phyloP scores from a whole-genome alignment of 2,888 invertebrate genomes.

The Nebria brevicollis region DNA sequence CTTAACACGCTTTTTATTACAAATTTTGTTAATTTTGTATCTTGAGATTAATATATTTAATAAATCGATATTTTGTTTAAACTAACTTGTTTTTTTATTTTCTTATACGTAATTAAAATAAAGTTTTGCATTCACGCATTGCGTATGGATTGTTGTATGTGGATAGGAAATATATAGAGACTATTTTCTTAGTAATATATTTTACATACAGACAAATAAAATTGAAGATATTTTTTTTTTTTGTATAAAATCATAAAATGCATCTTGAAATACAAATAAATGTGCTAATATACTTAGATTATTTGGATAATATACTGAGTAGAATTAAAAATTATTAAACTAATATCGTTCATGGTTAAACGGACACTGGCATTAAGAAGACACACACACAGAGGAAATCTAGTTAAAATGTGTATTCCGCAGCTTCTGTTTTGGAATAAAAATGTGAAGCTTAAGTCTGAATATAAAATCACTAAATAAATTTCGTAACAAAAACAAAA shows the following conservation, averaged over 20 bases:
- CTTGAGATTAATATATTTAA: not conserved
- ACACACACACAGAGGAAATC: too few species aligned
- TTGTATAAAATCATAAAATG: constrained; percentile 48
- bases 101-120: too few species aligned
- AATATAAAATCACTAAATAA: too few species aligned
- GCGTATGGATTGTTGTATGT: not conserved
- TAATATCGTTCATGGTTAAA: constrained; percentile 35
- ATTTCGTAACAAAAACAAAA: not conserved
- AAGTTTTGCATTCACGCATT: too few species aligned
- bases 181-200: constrained; percentile 45
- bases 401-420: not conserved
- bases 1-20: not conserved
- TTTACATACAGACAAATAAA: constrained; percentile 46
- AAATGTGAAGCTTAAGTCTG: too few species aligned
- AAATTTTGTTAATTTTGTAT: not conserved
- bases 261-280: constrained; percentile 37
- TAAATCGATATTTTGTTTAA: not conserved
- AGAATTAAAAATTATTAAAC: constrained; percentile 41
- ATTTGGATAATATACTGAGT: constrained; percentile 7
- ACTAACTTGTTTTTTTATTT: not conserved
- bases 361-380: too few species aligned
- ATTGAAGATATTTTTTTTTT: constrained; percentile 38
- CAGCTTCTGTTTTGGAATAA: too few species aligned
- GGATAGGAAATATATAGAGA: not conserved
- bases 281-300: constrained; percentile 3